Percentiles rank a stretch among this genome's conserved stretches.
phyloP scores from a whole-genome alignment of 2,888 invertebrate species.

The Cyclophora punctaria region DNA sequence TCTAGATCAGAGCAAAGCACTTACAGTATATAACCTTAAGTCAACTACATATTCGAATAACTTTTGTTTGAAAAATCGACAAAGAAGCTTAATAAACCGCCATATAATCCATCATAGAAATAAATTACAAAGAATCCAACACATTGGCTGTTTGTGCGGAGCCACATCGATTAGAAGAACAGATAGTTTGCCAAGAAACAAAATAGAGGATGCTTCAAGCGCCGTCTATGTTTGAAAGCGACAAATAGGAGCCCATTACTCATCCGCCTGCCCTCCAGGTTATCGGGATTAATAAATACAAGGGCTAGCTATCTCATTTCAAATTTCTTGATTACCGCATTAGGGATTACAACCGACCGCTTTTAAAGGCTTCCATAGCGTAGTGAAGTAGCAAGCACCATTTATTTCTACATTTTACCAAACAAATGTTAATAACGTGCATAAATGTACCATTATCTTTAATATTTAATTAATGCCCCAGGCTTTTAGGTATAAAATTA shows the following conservation, averaged over 20 bases:
- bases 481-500: too few relatives aligned
- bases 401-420: conserved; percentile 9
- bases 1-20: too few relatives aligned
- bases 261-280: conserved; percentile 38
- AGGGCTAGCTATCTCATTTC: conserved; percentile 33
- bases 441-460: not conserved
- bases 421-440: conserved; percentile 11
- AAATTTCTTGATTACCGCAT: conserved; percentile 36
- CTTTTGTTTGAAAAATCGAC: too few relatives aligned
- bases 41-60: too few relatives aligned
- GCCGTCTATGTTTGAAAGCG: conserved; percentile 33
- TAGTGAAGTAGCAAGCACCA: conserved; percentile 14
- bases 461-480: too few relatives aligned
- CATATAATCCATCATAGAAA: too few relatives aligned
- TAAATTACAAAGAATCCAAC: conserved; percentile 2
- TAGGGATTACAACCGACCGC: conserved; percentile 18
- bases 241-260: conserved; percentile 49
- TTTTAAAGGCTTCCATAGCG: conserved; percentile 14
- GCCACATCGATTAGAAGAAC: conserved; percentile 15
- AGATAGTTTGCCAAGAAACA: conserved; percentile 23
- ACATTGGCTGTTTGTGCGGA: conserved; percentile 11
- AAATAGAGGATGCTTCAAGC: conserved; percentile 22
- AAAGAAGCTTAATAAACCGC: too few relatives aligned
- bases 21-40: too few relatives aligned
- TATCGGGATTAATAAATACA: conserved; percentile 40